Evolutionary conservation across 1,140 invertebrate genomes (phyloP), one percentile per base, ranked within the genome.

Genomic region (Caenorhabditis latens): DNA sequence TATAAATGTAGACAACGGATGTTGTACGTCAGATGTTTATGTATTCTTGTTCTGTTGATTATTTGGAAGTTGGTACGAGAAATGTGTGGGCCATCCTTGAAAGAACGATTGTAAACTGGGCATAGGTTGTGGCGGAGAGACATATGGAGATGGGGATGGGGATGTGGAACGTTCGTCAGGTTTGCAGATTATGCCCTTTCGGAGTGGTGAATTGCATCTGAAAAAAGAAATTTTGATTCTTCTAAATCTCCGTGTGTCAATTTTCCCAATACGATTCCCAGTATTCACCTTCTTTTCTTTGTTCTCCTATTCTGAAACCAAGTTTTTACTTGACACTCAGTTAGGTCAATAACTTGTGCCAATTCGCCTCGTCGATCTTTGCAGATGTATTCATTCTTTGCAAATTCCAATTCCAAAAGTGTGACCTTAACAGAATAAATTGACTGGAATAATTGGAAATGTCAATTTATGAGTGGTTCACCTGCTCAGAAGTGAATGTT

Each of bases 341-440:
- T 79, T 6, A 79, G 46, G 11, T 79, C 71, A 4, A 79, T 79
- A 6, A 53, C 46, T 24, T 79, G 71, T 13, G 71, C 71, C 21
- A 79, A 24, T 40, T 79, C 71, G 0, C 71, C 71, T 19, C 71
- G 46, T 79, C 71, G 71, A 42, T 79, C 71, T 79, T 79, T 79
- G 71, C 71, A 79, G 46, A 79, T 79, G 71, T 79, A 79, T 79
- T 79, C 71, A 79, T 79, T 79, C 21, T 79, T 79, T 50, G 71
- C 71, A 53, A 79, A 79, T 50, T 79, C 71, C 71, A 79, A 79
- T 42, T 79, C 71, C 46, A 79, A 50, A 24, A 79, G 46, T 79
- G 71, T 79, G 71, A 79, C 71, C 71, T 79, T 79, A 79, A 79
- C 71, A 79, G 11, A 79, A 24, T n/a, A 43, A 71, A 46, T 71